phyloP scores from a whole-genome alignment of 1,140 invertebrate species.

The Orius insidiosus region DNA sequence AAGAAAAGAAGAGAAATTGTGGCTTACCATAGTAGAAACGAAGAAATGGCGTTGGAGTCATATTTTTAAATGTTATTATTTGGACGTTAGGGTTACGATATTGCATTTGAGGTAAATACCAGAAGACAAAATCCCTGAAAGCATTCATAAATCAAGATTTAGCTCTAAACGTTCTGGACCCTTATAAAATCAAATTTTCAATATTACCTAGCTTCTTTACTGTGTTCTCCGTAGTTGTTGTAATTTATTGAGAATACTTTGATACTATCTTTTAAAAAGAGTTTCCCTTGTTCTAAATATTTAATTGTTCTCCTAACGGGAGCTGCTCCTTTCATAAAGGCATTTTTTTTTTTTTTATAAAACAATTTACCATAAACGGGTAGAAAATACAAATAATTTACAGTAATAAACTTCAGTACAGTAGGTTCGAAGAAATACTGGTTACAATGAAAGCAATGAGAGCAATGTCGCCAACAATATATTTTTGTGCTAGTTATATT shows the following conservation, averaged over 20 bases:
- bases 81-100: conserved; percentile 89
- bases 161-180: not conserved
- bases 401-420: no score
- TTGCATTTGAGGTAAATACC: conserved; percentile 83
- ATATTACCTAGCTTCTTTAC: conserved; percentile 44
- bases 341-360: conserved; percentile 50
- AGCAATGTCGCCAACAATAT: no score
- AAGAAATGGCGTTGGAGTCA: conserved; percentile 88
- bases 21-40: conserved; percentile 60
- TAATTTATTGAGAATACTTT: conserved; percentile 76
- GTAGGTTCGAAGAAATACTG: no score
- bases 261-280: conserved; percentile 68
- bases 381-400: no score
- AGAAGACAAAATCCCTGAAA: conserved; percentile 77
- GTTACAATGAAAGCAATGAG: no score
- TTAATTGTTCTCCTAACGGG: conserved; percentile 76
- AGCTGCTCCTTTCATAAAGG: conserved; percentile 83
- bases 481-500: no score
- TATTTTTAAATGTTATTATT: conserved; percentile 68
- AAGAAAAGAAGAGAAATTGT: no score
- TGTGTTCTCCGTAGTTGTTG: conserved; percentile 47
- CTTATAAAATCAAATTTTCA: not conserved
- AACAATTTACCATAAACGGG: no score
- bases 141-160: not conserved
- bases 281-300: conserved; percentile 64